phyloP scores from a whole-genome alignment of 2,797 vertebrate species.

The Echiichthys vipera region DNA sequence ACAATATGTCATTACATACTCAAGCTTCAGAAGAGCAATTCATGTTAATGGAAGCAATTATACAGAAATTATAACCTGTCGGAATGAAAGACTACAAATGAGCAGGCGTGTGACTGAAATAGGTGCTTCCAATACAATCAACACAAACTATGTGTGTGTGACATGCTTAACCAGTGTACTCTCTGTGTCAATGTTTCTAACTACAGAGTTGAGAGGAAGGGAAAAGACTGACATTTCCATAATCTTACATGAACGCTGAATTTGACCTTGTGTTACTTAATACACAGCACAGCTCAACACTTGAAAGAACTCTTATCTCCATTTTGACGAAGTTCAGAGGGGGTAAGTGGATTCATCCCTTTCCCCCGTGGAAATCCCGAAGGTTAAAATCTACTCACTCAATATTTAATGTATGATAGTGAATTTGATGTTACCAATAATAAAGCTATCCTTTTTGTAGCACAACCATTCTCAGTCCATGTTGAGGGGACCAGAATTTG shows the following conservation, averaged over 20 bases:
- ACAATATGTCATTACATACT: slow-evolving; percentile 71
- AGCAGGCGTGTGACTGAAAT: slow-evolving; percentile 63
- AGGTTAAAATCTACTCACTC: slow-evolving; percentile 74
- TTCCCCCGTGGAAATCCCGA: slow-evolving; percentile 65
- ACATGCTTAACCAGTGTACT: slow-evolving; percentile 57
- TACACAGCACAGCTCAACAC: slow-evolving; percentile 75
- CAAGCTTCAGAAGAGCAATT: slow-evolving; percentile 70
- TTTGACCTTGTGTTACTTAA: slow-evolving; percentile 81
- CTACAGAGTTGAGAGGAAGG: slow-evolving; percentile 45
- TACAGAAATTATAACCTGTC: slow-evolving; percentile 76
- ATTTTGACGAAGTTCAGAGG: slow-evolving; percentile 78
- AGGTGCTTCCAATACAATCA: slow-evolving; percentile 64
- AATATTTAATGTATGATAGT: slow-evolving; percentile 72
- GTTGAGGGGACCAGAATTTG: slow-evolving; percentile 10
- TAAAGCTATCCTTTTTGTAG: slow-evolving; percentile 48
- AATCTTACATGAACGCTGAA: slow-evolving; percentile 76
- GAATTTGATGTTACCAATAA: slow-evolving; percentile 66
- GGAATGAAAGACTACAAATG: slow-evolving; percentile 68
- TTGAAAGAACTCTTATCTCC: slow-evolving; percentile 80
- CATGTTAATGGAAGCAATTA: slow-evolving; percentile 77
- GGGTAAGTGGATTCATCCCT: slow-evolving; percentile 66
- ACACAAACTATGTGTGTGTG: slow-evolving; percentile 53
- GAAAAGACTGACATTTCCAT: slow-evolving; percentile 79
- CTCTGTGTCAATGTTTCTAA: slow-evolving; percentile 46
- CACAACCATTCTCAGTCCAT: slow-evolving; percentile 12